Percentiles rank a stretch among this genome's conserved stretches.
Conservation (phyloP, 2,888 invertebrate genomes). For the Dendrolimus pini region DNA sequence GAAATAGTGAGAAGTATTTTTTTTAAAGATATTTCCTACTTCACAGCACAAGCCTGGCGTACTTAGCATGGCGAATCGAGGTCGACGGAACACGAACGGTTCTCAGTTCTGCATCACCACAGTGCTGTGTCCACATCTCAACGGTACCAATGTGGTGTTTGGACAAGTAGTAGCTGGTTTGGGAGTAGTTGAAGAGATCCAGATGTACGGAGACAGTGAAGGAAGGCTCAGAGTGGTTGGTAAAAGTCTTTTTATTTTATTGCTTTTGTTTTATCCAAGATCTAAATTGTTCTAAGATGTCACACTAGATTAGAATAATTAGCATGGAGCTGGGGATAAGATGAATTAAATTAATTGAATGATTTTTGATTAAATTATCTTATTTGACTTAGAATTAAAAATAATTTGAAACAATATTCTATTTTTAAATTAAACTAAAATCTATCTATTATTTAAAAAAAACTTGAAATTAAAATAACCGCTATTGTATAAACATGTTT, state of each 20-base stretch:
- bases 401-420: no score
- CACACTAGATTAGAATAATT: no score
- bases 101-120: constrained; percentile 96
- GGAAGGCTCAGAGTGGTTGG: constrained; percentile 76
- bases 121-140: constrained; percentile 84
- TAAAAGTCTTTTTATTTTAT: constrained; percentile 17
- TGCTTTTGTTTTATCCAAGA: background rate
- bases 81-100: constrained; percentile 87
- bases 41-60: constrained; percentile 79
- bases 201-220: constrained; percentile 69
- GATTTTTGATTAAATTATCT: no score
- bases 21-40: background rate
- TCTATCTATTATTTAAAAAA: no score
- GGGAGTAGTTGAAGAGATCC: constrained; percentile 83
- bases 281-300: no score
- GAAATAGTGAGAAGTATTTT: no score
- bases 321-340: no score
- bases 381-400: no score
- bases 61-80: constrained; percentile 89
- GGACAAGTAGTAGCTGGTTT: constrained; percentile 88
- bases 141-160: constrained; percentile 88
- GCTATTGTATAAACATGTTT: no score
- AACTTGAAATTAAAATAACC: no score
- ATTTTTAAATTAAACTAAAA: no score
- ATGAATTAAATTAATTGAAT: no score